Evolutionary conservation across 2,113 vertebrate genomes (phyloP).

Genomic region (Cyanocitta stelleri): DNA sequence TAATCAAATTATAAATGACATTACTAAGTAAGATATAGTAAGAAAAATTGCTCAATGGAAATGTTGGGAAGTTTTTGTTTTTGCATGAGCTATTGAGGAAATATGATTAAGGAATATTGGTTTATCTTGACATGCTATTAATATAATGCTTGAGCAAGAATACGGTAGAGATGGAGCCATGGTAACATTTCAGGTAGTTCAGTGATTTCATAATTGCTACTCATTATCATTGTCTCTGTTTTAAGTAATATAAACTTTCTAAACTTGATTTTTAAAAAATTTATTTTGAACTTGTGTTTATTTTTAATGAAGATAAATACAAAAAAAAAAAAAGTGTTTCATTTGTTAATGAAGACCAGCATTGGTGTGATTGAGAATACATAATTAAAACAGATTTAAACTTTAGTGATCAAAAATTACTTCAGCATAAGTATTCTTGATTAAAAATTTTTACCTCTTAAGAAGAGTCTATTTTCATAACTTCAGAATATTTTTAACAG

Average conservation of each 20-base stretch:
- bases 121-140: background rate
- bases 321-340: rapidly evolving
- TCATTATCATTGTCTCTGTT: background rate
- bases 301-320: background rate
- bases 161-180: background rate
- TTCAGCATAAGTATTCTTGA: background rate
- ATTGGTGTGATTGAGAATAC: background rate
- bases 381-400: background rate
- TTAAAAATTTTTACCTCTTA: background rate
- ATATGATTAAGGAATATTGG: background rate
- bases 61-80: background rate
- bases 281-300: background rate
- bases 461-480: background rate
- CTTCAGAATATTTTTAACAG: background rate
- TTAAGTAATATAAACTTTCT: background rate
- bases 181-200: background rate
- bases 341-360: background rate
- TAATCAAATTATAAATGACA: background rate
- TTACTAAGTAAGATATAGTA: background rate
- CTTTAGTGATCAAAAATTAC: background rate
- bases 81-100: background rate
- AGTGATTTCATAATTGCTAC: background rate
- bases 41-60: background rate
- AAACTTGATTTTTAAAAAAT: background rate
- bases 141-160: background rate